These are phyloP conservation scores for Mustela erminea DNA, from an alignment of 2,797 vertebrate genomes.

Conservation along the genomic window DNA sequence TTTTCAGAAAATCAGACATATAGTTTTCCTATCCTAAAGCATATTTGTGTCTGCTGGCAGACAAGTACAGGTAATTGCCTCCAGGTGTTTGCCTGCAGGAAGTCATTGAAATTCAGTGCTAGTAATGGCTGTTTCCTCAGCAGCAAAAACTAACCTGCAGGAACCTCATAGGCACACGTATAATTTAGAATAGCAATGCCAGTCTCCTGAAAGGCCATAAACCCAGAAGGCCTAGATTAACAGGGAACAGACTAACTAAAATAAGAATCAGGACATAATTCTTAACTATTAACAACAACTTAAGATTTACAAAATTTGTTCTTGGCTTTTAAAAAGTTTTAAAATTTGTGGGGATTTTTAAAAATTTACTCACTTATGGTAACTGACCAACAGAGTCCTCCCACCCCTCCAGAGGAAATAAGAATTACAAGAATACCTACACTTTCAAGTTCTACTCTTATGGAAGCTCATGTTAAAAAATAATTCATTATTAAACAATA, in stretches of 20 bases:
- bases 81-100: conserved; percentile 84
- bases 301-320: background rate
- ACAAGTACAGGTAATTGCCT: conserved; percentile 81
- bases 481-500: conserved; percentile 32
- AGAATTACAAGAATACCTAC: conserved; percentile 11
- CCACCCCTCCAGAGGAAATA: background rate
- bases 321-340: background rate
- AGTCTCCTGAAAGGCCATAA: background rate
- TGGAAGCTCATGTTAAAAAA: conserved; percentile 4
- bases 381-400: background rate
- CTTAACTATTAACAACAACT: background rate
- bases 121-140: conserved; percentile 74
- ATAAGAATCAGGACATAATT: background rate
- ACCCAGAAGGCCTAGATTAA: conserved; percentile 4
- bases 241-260: conserved; percentile 31
- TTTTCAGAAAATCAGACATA: conserved; percentile 49
- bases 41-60: conserved; percentile 69
- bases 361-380: background rate
- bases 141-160: conserved; percentile 79
- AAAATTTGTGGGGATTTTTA: background rate
- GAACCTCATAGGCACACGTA: conserved; percentile 76
- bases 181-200: conserved; percentile 57
- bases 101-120: conserved; percentile 79
- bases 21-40: conserved; percentile 71
- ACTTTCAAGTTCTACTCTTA: conserved; percentile 32